A percentile compares a stretch with the other conserved stretches of the same genome.
Conservation (phyloP, 2,113 vertebrate genomes). For the Pteruthius melanotis region DNA sequence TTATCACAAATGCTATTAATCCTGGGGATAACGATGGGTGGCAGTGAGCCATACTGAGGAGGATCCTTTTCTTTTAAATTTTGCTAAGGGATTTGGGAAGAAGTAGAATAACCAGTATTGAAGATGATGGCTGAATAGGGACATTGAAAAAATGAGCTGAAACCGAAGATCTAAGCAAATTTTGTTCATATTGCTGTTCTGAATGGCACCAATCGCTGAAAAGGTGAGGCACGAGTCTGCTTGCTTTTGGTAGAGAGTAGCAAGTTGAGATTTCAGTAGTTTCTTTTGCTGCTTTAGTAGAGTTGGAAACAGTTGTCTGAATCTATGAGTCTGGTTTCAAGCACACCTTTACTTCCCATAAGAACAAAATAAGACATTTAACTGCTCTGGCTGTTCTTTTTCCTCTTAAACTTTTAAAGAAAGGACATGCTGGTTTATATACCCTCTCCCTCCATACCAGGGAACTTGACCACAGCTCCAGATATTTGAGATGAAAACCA, state of each 20-base stretch:
- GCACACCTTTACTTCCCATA: background rate
- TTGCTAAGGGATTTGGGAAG: background rate
- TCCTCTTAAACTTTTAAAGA: background rate
- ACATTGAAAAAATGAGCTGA: background rate
- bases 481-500: background rate
- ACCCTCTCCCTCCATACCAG: background rate
- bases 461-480: background rate
- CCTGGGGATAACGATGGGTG: background rate
- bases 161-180: background rate
- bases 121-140: background rate
- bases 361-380: background rate
- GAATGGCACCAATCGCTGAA: background rate
- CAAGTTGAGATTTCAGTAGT: background rate
- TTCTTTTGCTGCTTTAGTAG: background rate
- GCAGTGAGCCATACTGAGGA: background rate
- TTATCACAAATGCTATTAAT: constrained; percentile 50
- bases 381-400: background rate
- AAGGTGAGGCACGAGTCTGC: background rate
- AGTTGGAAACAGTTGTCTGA: background rate
- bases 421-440: background rate
- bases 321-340: background rate
- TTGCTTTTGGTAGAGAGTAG: background rate
- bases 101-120: background rate
- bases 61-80: background rate
- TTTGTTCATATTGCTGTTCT: background rate